Conservation (phyloP, 1,140 invertebrate species). For the Battus philenor region DNA sequence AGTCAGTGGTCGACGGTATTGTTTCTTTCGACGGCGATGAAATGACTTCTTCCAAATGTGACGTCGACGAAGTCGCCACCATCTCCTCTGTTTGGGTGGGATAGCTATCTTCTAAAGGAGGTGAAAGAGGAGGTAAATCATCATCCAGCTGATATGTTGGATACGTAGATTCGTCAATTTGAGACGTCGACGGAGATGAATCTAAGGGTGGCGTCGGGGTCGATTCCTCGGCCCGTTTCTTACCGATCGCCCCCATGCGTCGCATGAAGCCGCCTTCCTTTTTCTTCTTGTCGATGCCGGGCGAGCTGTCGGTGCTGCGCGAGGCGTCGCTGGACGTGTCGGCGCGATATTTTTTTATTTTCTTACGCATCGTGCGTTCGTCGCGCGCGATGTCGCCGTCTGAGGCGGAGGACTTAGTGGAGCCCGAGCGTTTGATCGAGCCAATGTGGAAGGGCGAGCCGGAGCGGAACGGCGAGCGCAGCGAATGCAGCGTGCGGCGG, state of each 20-base stretch:
- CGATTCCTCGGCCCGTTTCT: conserved; percentile 32
- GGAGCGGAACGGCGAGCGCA: conserved; percentile 64
- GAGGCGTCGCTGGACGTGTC: conserved; percentile 47
- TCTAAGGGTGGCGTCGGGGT: conserved; percentile 23
- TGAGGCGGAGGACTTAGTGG: conserved; percentile 57
- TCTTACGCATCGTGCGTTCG: conserved; percentile 69
- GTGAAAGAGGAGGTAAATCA: not conserved
- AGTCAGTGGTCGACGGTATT: no score
- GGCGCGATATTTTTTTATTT: conserved; percentile 56
- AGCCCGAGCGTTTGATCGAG: conserved; percentile 56
- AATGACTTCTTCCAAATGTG: no score
- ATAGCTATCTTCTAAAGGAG: not conserved
- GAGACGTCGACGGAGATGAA: conserved; percentile 17
- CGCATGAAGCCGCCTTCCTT: conserved; percentile 39
- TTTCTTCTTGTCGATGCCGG: conserved; percentile 48
- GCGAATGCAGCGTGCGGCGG: conserved; percentile 57
- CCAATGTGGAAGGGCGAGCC: conserved; percentile 67
- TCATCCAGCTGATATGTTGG: not conserved
- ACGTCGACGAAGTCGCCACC: no score
- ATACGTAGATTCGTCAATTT: not conserved
- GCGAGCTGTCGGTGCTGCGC: conserved; percentile 50
- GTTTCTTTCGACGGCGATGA: no score
- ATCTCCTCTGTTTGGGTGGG: no score
- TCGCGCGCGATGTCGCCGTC: conserved; percentile 57
- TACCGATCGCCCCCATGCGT: conserved; percentile 54